Evolutionary conservation across 2,888 invertebrate species (phyloP), one percentile per base, ranked within the genome.

Genomic region (Ischnus inquisitorius): DNA sequence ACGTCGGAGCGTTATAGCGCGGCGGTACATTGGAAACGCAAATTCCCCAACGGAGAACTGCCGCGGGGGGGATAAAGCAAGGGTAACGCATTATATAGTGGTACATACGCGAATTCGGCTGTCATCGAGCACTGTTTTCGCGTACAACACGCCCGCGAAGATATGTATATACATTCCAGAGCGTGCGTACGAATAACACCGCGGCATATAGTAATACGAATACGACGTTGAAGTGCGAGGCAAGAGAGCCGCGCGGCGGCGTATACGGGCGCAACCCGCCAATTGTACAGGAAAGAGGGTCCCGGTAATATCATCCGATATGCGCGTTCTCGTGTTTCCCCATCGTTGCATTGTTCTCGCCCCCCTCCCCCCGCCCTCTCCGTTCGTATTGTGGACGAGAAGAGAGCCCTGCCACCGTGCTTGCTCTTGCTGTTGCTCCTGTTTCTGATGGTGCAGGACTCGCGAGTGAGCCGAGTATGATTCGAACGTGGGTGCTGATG

Each of bases 301-400:
- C 88, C 85, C 88, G 82, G 90, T 91, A 92, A 93, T 92, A 93
- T 92, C 91, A 92, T 91, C 91, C 90, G 90, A 89, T 90, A 91
- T 90, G 88, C 88, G 88, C 83, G 89, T 90, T 92, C 92, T 92
- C 91, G 90, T 90, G 89, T 93, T 92, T 92, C 92, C 91, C 90
- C 90, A 89, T 86, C 88, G 82, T 75, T 82, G 89, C 88, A 92
- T 92, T 93, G 92, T 93, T 90, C 92, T 90, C 92, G 90, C 91
- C 92, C 90, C 92, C 90, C 91, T 89, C 89, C 87, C 77, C 82
- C 91, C 92, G 90, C 92, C 90, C 91, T 89, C 89, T 88, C 77
- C 82, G 79, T 57, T 83, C 76, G 79, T 87, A 92, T 93, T 92
- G 92, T 92, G 14, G 88, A 88, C 88, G 88, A 88, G 89, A 51